Evolutionary conservation across 2,113 vertebrate genomes (phyloP), one percentile per base, ranked within the genome.

Genomic region (Corythornis vintsioides): DNA sequence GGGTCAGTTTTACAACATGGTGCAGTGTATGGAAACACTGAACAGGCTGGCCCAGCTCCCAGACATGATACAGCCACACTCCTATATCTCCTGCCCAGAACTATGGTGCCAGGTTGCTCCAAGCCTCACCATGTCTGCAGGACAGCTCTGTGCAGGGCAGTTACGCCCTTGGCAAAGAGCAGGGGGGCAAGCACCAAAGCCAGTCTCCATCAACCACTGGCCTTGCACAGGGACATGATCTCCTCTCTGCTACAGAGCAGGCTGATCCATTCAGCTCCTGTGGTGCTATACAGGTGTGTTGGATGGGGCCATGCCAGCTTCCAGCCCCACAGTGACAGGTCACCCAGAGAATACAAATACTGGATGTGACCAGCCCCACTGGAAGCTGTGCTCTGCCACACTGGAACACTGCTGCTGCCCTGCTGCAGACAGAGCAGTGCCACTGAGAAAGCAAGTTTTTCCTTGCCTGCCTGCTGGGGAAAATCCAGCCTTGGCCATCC

Each of bases 291-390:
- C 24, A 11, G 42, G 16, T 3, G 0, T 6, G 10, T 13, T 1
- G 3, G 24, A 57, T 1, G 1, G 25, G 59, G 65, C 52, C 28
- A 15, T 64, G 64, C 57, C 56, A 56, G 31, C n/a, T 6, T 43
- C 14, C 73, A 53, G 60, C 47, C 60, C 81, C 3, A 2, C 21
- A 3, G 61, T 4, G 67, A 33, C 67, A 31, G 50, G 50, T 65
- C 57, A 22, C 38, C n/a, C 57, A 26, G 35, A 59, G 59, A 42
- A 47, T 64, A 26, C n/a, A 47, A 26, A 21, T 24, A 9, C 2
- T 6, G 14, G 69, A 22, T 1, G 1, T 9, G 56, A 48, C 6
- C 19, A 38, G 21, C 33, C 21, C 15, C 1, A 0, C 0, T 4
- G 18, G 57, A 57, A 75, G 29, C 53, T 56, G 47, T 53, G 67